These are phyloP conservation scores for Polia nebulosa DNA, from an alignment of 2,888 invertebrate genomes.

Conservation along the genomic window DNA sequence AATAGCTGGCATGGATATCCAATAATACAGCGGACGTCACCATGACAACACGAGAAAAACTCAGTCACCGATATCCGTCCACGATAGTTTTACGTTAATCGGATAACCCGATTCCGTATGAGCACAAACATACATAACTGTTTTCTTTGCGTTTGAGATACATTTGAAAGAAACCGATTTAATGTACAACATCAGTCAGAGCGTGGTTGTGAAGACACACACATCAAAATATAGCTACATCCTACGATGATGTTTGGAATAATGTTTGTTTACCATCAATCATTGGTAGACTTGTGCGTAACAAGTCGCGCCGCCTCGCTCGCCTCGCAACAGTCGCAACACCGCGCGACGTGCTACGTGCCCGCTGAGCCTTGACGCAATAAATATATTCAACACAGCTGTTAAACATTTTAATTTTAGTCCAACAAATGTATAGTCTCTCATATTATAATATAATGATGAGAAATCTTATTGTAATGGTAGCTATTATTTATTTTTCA, in stretches of 20 bases:
- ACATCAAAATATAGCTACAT: constrained; percentile 63
- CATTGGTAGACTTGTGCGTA: constrained; percentile 56
- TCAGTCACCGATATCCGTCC: not conserved
- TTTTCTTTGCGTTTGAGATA: constrained; percentile 23
- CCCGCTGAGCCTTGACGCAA: constrained; percentile 28
- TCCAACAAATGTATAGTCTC: not conserved
- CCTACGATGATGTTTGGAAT: constrained; percentile 53
- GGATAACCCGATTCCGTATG: constrained; percentile 23
- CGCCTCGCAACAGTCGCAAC: constrained; percentile 19
- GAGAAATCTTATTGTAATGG: constrained; percentile 9
- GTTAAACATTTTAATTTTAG: constrained; percentile 30
- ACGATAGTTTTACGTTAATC: constrained; percentile 33
- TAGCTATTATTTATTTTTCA: constrained; percentile 10
- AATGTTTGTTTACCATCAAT: constrained; percentile 68
- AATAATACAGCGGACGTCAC: constrained; percentile 16
- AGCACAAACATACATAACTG: constrained; percentile 29
- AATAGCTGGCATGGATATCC: constrained; percentile 15
- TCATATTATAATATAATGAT: constrained; percentile 7
- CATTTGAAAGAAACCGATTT: constrained; percentile 44
- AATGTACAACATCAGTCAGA: constrained; percentile 27
- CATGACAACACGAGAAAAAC: constrained; percentile 25
- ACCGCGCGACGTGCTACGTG: constrained; percentile 9
- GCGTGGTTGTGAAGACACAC: constrained; percentile 54
- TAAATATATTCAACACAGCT: constrained; percentile 43
- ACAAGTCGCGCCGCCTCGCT: constrained; percentile 43